Evolutionary conservation across 2,888 invertebrate species (phyloP).

Genomic region (Pegoplata infirma): DNA sequence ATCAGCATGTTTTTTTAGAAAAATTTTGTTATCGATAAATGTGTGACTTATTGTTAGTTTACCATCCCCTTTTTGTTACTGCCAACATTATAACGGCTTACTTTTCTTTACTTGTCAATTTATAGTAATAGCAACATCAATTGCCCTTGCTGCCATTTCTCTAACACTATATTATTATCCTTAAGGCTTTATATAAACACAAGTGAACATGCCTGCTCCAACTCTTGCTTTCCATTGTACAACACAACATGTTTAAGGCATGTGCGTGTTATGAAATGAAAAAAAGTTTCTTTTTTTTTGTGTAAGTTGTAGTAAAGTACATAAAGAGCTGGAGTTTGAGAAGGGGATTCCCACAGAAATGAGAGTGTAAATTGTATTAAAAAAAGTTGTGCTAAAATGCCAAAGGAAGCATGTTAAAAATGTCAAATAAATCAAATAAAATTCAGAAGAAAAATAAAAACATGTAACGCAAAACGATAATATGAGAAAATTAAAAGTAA

Average conservation of each 20-base stretch:
- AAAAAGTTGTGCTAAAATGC: not conserved
- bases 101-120: not conserved
- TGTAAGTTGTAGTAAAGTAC: too few relatives aligned
- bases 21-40: too few relatives aligned
- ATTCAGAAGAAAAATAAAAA: conserved; percentile 4
- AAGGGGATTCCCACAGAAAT: not conserved
- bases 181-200: not conserved
- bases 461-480: not conserved
- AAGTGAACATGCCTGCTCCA: not conserved
- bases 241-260: not conserved
- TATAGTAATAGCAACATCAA: too few relatives aligned
- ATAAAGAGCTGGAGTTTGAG: not conserved
- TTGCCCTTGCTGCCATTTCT: too few relatives aligned
- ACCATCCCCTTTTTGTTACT: too few relatives aligned
- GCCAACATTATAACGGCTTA: not conserved
- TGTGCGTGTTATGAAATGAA: conserved; percentile 10
- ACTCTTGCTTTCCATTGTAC: not conserved
- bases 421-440: not conserved
- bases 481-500: not conserved
- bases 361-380: not conserved
- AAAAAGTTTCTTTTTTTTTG: not conserved
- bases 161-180: not conserved
- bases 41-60: too few relatives aligned
- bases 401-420: not conserved
- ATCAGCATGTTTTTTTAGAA: too few relatives aligned